Conservation (phyloP, 2,888 invertebrate genomes). For the Papilio protenor region DNA sequence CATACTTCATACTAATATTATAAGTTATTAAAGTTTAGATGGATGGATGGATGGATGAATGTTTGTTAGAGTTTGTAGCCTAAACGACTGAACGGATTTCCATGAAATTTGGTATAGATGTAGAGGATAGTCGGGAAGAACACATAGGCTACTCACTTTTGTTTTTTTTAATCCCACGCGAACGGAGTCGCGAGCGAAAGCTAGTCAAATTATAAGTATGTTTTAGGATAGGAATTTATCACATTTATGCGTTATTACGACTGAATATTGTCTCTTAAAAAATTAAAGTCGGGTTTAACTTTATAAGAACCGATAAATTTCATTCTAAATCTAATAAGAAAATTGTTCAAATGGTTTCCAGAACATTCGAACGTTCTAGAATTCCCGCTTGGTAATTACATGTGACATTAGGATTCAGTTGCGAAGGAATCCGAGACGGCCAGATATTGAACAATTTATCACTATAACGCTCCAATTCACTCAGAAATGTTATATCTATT, state of each 20-base stretch:
- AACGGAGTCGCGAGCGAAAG: too few species aligned
- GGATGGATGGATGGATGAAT: too few species aligned
- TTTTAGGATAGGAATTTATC: too few species aligned
- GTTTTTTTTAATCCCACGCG: too few species aligned
- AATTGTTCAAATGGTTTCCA: constrained; percentile 6
- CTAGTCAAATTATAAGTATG: too few species aligned
- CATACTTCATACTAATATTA: too few species aligned
- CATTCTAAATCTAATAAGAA: neutral
- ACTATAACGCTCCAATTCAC: constrained; percentile 63
- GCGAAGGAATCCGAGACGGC: constrained; percentile 36
- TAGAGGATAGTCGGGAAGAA: too few species aligned
- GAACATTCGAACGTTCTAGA: constrained; percentile 20
- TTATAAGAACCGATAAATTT: neutral
- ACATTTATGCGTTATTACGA: neutral
- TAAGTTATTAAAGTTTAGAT: too few species aligned
- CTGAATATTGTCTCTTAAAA: neutral
- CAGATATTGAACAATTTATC: constrained; percentile 40
- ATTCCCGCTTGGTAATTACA: constrained; percentile 7
- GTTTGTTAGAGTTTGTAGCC: too few species aligned
- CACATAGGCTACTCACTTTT: too few species aligned
- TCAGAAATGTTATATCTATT: constrained; percentile 67
- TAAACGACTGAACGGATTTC: too few species aligned
- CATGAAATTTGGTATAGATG: too few species aligned
- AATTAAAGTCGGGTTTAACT: neutral
- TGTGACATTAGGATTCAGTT: constrained; percentile 36